phyloP scores from a whole-genome alignment of 2,113 vertebrate species.

The Mystacornis crossleyi region DNA sequence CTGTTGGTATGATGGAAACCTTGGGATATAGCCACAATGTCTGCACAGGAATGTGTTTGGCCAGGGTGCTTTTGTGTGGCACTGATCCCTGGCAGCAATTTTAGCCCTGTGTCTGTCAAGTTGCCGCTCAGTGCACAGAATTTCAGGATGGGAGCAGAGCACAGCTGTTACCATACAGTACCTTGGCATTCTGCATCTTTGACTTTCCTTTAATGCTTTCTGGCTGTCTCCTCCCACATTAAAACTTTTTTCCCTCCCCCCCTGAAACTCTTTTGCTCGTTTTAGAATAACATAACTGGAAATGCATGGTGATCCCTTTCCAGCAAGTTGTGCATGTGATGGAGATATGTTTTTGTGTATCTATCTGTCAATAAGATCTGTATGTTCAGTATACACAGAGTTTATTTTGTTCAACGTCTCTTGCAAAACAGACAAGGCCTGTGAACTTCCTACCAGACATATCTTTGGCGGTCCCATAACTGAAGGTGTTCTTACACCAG shows the following conservation, averaged over 20 bases:
- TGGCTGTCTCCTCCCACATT: background rate
- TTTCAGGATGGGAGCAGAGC: constrained; percentile 26
- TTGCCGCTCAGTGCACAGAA: constrained; percentile 9
- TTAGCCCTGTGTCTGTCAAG: constrained; percentile 31
- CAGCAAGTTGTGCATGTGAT: background rate
- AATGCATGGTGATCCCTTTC: background rate
- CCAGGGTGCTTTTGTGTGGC: constrained; percentile 16
- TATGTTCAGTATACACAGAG: background rate
- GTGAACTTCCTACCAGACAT: background rate
- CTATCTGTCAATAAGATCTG: background rate
- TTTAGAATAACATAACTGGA: background rate
- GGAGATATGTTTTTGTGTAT: background rate
- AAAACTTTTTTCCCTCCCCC: background rate
- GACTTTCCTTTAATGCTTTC: background rate
- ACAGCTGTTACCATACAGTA: constrained; percentile 29
- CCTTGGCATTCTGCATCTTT: constrained; percentile 17
- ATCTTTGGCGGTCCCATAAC: background rate
- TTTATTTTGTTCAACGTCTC: background rate
- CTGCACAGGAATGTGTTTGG: constrained; percentile 25
- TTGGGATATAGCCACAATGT: constrained; percentile 24
- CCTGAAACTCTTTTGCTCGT: background rate
- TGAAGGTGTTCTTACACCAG: background rate
- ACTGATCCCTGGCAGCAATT: constrained; percentile 32
- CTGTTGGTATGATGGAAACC: background rate
- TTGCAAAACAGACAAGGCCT: background rate